Conservation (phyloP, 2,113 vertebrate genomes). For the Paedocypris sp. region DNA sequence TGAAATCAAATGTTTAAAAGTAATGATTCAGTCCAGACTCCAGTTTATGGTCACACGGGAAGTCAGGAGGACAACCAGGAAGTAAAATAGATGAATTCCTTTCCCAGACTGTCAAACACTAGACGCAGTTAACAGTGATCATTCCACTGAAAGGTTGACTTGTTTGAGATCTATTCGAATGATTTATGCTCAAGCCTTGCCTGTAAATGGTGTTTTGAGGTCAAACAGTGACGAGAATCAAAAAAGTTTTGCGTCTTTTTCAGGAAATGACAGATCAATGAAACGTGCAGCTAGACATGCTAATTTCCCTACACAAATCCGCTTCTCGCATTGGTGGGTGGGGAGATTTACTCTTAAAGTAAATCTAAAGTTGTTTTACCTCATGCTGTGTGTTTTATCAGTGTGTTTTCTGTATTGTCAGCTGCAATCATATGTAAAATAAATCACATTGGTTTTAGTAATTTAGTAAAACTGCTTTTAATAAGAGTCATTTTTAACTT, state of each 20-base stretch:
- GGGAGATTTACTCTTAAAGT: neutral
- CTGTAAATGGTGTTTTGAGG: too few relatives aligned
- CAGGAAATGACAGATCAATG: too few relatives aligned
- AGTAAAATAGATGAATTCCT: neutral
- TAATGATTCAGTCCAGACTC: neutral
- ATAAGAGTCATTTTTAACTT: too few relatives aligned
- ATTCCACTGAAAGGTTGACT: neutral
- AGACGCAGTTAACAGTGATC: neutral
- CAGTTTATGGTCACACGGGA: neutral
- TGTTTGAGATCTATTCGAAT: neutral
- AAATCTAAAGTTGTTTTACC: neutral
- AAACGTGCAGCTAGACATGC: too few relatives aligned
- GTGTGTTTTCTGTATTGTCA: neutral
- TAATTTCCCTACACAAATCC: neutral
- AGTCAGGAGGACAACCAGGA: conserved; percentile 8
- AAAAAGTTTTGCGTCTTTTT: too few relatives aligned
- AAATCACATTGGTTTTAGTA: too few relatives aligned
- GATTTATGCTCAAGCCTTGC: too few relatives aligned
- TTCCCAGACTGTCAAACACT: neutral
- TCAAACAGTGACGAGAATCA: too few relatives aligned
- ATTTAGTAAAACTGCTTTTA: too few relatives aligned
- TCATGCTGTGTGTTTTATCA: neutral
- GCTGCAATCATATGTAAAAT: too few relatives aligned
- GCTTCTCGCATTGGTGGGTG: neutral
- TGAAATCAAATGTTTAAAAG: neutral